Conservation (phyloP, 1,140 invertebrate genomes). For the Drosophila santomea region DNA sequence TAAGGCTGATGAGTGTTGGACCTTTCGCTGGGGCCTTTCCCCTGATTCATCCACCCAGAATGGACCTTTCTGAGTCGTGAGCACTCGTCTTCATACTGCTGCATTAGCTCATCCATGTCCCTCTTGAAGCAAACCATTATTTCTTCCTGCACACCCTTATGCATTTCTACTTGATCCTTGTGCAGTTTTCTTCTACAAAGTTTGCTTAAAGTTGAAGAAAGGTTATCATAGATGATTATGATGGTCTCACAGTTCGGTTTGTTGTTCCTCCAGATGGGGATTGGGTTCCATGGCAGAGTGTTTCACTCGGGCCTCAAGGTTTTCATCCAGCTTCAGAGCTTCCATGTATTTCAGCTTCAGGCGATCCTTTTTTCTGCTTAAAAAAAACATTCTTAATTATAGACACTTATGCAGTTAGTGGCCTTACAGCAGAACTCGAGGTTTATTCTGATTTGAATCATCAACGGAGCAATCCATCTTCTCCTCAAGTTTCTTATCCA, state of each 20-base stretch:
- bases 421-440: neutral
- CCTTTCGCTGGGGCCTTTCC: neutral
- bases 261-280: constrained; percentile 12
- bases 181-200: constrained; percentile 43
- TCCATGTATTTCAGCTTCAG: constrained; percentile 59
- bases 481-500: neutral
- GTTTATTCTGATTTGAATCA: neutral
- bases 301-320: constrained; percentile 49
- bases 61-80: constrained; percentile 49
- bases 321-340: constrained; percentile 45
- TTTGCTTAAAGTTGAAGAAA: neutral
- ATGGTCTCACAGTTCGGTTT: constrained; percentile 26
- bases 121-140: constrained; percentile 56
- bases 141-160: constrained; percentile 41
- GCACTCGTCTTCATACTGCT: constrained; percentile 51
- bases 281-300: constrained; percentile 3
- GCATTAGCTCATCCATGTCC: constrained; percentile 56
- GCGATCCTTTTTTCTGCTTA: constrained; percentile 13
- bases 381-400: neutral
- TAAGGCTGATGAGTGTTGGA: constrained; percentile 20
- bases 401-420: rapidly evolving
- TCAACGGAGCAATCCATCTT: too few relatives aligned
- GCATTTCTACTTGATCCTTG: constrained; percentile 46
- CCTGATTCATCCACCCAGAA: constrained; percentile 30
- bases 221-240: neutral